Base-by-base conservation (phyloP, 2,888 invertebrate genomes). In the Ophion costatus region DNA sequence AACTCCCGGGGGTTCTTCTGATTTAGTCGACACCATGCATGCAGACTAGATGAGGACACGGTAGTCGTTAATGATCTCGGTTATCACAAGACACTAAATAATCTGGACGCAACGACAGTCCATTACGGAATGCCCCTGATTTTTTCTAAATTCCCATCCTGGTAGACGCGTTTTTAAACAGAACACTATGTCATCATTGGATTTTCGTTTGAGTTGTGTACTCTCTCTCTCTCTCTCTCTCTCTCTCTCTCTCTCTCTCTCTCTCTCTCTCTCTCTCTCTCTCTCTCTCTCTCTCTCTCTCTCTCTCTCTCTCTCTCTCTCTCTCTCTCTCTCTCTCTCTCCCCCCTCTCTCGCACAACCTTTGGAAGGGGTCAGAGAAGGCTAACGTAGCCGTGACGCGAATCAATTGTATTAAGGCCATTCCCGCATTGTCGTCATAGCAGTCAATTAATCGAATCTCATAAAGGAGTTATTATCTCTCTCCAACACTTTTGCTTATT, bases 341-440 rank as follows among this genome's bases (percentile, higher is more conserved):
- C 22, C 0, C 42, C 22, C 20, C 59, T 51, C 59, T 22, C 22
- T 45, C 17, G 10, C 42, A 9, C 4, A 17, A 38, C 6, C 66
- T n/a, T 38, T 22, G 7, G 17, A 61, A 24, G 74, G 80, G 51
- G 29, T 74, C 70, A 45, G 51, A 73, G 71, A 82, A 57, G 80
- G 42, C 79, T 59, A 73, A 63, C 22, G 51, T 63, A 24, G 80
- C 83, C 69, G 63, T 76, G 82, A 82, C 79, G 82, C 80, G 79
- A 85, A 85, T 85, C 82, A 82, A 85, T 85, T 80, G 82, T 82
- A 51, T 22, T 70, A 61, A 73, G 76, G 85, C 85, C 79, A 80
- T 85, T 85, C 75, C 66, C 79, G 82, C 77, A 85, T 80, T 85
- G 82, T 83, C 85, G 82, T 82, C 85, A 80, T 77, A 77, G 77